Evolutionary conservation across 2,888 invertebrate genomes (phyloP).

Genomic region (Callosobruchus maculatus): DNA sequence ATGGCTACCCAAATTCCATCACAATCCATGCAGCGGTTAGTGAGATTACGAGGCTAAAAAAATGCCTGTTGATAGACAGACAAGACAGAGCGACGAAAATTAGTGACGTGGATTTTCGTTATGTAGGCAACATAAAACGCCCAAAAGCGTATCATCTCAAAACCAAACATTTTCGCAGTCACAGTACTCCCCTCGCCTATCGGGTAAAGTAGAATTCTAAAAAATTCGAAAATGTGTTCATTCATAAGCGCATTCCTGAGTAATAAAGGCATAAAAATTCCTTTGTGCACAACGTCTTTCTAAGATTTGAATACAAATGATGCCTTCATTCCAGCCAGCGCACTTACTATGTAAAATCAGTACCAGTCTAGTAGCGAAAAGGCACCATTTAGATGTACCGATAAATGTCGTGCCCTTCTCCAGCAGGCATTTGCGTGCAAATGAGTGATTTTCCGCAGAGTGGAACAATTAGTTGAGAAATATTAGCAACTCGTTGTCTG

Average conservation of each 20-base stretch:
- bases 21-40: too few relatives aligned
- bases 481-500: not conserved
- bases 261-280: not conserved
- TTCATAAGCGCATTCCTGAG: not conserved
- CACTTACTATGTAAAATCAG: not conserved
- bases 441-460: slow-evolving; percentile 14
- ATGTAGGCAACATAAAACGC: too few relatives aligned
- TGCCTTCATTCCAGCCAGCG: not conserved
- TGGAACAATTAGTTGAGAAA: not conserved
- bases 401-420: slow-evolving; percentile 38
- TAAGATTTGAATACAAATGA: not conserved
- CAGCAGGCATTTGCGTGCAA: slow-evolving; percentile 37
- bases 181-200: too few relatives aligned
- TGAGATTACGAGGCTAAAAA: too few relatives aligned
- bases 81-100: too few relatives aligned
- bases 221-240: too few relatives aligned
- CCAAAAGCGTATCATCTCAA: too few relatives aligned
- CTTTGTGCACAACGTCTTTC: not conserved
- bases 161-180: too few relatives aligned
- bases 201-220: too few relatives aligned
- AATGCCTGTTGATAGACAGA: too few relatives aligned
- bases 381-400: slow-evolving; percentile 32
- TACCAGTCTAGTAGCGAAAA: slow-evolving; percentile 7
- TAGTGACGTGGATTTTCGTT: too few relatives aligned
- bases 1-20: too few relatives aligned